Evolutionary conservation across 1,140 invertebrate species (phyloP).

Genomic region (Heliconius congener): DNA sequence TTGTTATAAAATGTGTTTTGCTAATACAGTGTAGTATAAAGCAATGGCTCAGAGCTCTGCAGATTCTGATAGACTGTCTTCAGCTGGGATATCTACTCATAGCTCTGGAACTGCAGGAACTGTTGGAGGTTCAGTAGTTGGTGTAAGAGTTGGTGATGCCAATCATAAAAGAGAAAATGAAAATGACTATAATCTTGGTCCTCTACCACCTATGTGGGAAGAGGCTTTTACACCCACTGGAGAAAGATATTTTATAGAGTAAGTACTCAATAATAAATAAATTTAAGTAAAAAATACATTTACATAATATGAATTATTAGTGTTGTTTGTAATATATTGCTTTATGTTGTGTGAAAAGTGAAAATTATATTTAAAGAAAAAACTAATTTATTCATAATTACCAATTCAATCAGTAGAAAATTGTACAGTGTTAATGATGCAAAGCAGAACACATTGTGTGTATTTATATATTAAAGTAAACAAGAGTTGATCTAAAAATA

Average conservation of each 20-base stretch:
- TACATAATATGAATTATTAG: neutral
- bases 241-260: constrained; percentile 99
- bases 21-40: constrained; percentile 22
- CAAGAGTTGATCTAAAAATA: constrained; percentile 44
- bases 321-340: constrained; percentile 9
- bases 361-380: neutral
- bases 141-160: constrained; percentile 66
- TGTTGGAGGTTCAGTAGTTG: constrained; percentile 72
- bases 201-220: constrained; percentile 97
- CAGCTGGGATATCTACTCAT: constrained; percentile 74
- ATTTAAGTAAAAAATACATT: neutral
- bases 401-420: constrained; percentile 39
- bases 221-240: constrained; percentile 98
- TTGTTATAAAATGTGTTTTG: constrained; percentile 30
- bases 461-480: constrained; percentile 41
- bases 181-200: constrained; percentile 86
- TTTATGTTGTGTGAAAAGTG: constrained; percentile 3
- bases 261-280: constrained; percentile 73
- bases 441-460: constrained; percentile 40
- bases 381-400: constrained; percentile 21
- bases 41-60: constrained; percentile 74
- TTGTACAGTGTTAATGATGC: constrained; percentile 35
- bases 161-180: constrained; percentile 70
- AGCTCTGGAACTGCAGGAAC: constrained; percentile 74
- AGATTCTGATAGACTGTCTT: constrained; percentile 76